Conservation (phyloP, 2,888 invertebrate species). For the Charanyca ferruginea region DNA sequence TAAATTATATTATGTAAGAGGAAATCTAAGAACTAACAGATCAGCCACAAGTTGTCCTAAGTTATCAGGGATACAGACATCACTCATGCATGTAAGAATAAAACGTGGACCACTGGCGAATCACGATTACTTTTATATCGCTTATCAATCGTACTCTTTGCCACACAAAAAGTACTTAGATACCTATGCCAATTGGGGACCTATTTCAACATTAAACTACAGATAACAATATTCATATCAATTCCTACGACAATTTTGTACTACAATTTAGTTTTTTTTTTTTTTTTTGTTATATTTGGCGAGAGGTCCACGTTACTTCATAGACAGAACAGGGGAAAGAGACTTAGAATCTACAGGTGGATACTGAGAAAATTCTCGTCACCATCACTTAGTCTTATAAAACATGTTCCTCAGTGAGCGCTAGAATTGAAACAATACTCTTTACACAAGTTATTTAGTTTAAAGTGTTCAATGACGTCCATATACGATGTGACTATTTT, state of each 20-base stretch:
- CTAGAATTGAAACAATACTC: constrained; percentile 87
- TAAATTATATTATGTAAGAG: constrained; percentile 57
- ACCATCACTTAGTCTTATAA: constrained; percentile 83
- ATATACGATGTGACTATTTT: constrained; percentile 36
- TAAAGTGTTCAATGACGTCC: constrained; percentile 51
- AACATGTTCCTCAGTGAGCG: constrained; percentile 87
- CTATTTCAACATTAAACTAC: constrained; percentile 39
- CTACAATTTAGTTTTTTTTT: constrained; percentile 19
- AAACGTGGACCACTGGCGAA: constrained; percentile 77
- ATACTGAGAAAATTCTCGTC: constrained; percentile 82
- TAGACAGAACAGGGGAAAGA: constrained; percentile 76
- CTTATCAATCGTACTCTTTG: constrained; percentile 27
- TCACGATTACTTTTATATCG: constrained; percentile 34
- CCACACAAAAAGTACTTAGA: constrained; percentile 8
- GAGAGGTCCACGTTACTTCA: constrained; percentile 75
- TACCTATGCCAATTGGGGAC: constrained; percentile 41
- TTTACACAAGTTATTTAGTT: constrained; percentile 66
- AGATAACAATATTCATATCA: constrained; percentile 1
- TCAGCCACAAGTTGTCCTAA: constrained; percentile 81
- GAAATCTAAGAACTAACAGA: constrained; percentile 77
- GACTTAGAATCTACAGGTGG: constrained; percentile 82
- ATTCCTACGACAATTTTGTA: constrained; percentile 39
- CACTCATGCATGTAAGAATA: constrained; percentile 78
- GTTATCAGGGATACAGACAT: constrained; percentile 77
- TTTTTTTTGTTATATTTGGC: constrained; percentile 43